Base-by-base conservation (phyloP, 2,797 vertebrate species). In the Graptemys geographica region DNA sequence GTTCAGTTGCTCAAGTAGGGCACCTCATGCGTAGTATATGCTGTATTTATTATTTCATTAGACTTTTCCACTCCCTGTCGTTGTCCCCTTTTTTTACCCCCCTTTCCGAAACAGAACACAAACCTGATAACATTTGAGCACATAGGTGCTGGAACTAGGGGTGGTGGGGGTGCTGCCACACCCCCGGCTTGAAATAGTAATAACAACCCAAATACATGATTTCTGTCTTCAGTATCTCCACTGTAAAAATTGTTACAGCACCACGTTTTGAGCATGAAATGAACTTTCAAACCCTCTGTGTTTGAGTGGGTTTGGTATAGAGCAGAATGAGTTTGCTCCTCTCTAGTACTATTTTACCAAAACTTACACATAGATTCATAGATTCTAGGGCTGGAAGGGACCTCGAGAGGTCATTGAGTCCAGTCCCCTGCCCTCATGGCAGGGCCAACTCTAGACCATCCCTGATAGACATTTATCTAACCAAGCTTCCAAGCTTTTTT, bases 21-120 rank as follows among this genome's bases (percentile, higher is more conserved):
- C 0, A 1, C 41, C 74, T 81, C 57, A 44, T 51, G 19, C 51
- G 16, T 56, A 25, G 0, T 11, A 27, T 10, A 51, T 62, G 33
- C 78, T 3, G 4, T 33, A 8, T 53, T 79, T 37, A 69, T 65
- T 69, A 69, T 37, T 27, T 57, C 83, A 25, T 3, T 11, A 47
- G 83, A 51, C 23, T 55, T 0, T 6, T 88, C 2, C 85, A 16
- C 0, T 6, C 79, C 28, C 47, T 41, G 11, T 92, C 33, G 65
- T 49, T 69, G 21, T 57, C 15, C 8, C 9, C 59, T 5, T 18
- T 56, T 18, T 65, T 65, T 16, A 21, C 33, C 65, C 16, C 62
- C 18, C 65, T 37, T 52, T 33, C 6, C 65, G 52, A 79, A 47
- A 1, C 25, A 79, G 37, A 4, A 15, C 41, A 5, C 0, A 11